A percentile compares a stretch with the other conserved stretches of the same genome.
Evolutionary conservation across 1,140 invertebrate genomes (phyloP).

Genomic region (Teleogryllus occipitalis): DNA sequence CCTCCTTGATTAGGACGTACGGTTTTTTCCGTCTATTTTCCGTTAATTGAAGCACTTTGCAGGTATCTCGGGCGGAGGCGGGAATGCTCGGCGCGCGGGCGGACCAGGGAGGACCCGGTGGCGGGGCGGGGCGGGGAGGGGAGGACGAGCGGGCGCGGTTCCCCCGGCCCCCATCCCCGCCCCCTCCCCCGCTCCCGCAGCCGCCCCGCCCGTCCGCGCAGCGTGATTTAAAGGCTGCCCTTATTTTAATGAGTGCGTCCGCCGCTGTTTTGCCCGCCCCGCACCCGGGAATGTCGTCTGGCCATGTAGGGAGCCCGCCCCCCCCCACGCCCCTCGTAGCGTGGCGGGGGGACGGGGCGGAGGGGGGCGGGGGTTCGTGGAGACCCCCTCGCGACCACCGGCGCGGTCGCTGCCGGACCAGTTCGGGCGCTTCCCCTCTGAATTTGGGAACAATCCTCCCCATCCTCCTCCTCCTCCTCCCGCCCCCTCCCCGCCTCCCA

Average conservation of each 20-base stretch:
- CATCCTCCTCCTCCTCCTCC: background rate
- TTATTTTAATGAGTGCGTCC: background rate
- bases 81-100: too few species aligned
- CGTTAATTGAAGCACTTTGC: background rate
- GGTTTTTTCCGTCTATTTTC: background rate
- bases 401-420: background rate
- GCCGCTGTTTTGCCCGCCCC: too few species aligned
- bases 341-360: background rate
- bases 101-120: too few species aligned
- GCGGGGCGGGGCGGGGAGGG: too few species aligned
- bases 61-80: background rate
- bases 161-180: too few species aligned
- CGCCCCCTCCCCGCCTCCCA: too few species aligned
- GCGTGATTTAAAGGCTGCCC: background rate
- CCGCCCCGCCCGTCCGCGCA: too few species aligned
- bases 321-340: background rate
- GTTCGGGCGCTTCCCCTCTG: background rate
- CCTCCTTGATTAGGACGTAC: background rate
- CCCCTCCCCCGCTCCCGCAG: too few species aligned
- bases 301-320: background rate
- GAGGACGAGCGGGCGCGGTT: background rate
- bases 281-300: background rate
- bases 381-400: background rate
- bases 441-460: background rate
- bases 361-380: background rate